Evolutionary conservation across 2,113 vertebrate genomes (phyloP), one percentile per base, ranked within the genome.

Genomic region (Eulemur macaco): DNA sequence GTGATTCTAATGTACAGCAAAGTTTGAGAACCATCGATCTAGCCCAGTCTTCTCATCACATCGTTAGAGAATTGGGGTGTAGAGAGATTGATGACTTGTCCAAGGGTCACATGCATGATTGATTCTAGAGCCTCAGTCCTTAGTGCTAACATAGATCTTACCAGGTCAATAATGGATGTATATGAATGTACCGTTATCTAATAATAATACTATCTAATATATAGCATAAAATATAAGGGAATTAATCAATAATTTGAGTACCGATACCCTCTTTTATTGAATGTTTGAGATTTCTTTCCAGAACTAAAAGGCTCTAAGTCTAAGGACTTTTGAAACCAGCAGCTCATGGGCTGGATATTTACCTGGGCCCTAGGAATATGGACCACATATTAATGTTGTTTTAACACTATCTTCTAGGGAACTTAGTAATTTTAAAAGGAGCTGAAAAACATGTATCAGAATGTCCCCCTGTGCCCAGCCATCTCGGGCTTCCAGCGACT

Each of bases 31-130:
- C 18, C 76, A 80, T 85, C 34, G 90, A 81, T 68, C 42, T 50
- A 25, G 21, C 64, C 27, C 18, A 15, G 54, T n/a, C 64, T 86
- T 34, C 69, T 92, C 83, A 3, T 89, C 74, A 60, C 37, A n/a
- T 71, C 39, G 9, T 45, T 90, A 68, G 23, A 1, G 92, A 96
- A 88, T 81, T 71, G 47, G 66, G 63, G 27, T 89, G 66, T 34
- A 45, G 63, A 76, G 60, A 82, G 89, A 86, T 82, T 80, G 87
- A 64, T 93, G 52, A 64, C 88, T 94, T 73, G 25, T 86, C 80
- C 91, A 95, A 95, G 85, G 85, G 84, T 95, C 93, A 97, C 45
- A 31, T 64, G 56, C 63, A 17, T 87, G 34, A 92, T 95, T 89
- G 73, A 92, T 94, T 95, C 91, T 86, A 93, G 60, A 96, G 52